Evolutionary conservation across 2,797 vertebrate species (phyloP), one percentile per base, ranked within the genome.

Genomic region (Merluccius polli): DNA sequence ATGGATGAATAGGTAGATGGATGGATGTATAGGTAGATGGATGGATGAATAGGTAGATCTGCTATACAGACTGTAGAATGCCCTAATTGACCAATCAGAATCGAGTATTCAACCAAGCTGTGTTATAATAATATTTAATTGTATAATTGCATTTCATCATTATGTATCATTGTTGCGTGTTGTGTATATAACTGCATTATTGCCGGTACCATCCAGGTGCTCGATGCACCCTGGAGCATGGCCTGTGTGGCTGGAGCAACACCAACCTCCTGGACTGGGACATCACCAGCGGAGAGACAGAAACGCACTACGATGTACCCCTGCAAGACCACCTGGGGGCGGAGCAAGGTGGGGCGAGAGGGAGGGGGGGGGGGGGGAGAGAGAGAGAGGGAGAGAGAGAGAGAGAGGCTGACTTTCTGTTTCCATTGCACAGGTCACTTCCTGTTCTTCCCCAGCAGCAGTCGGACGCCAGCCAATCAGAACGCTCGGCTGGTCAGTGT

Each of bases 211-310:
- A 76, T 36, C 74, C 85, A 94, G 93, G 75, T 24, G 85, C 90
- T 75, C 92, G 78, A 0, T 98, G 97, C 86, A 92, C 90, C 86
- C 93, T 98, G 5, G 97, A 99, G 89, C 82, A 0, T 0, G 95
- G 95, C 27, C 85, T 88, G 74, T 98, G 97, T 2, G 92, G 90
- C 79, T 99, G 97, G 97, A 95, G 87, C 89, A 96, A 95, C 84
- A 90, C 90, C 41, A 88, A 83, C 0, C 15, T n/a, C 3, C 24
- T 87, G 21, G 95, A 97, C 89, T 99, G 97, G 97, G 96, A 95
- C 84, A 92, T 95, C 93, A 96, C 94, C 12, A 94, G 89, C 0
- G 88, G 74, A 0, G 84, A 88, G 12, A 80, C 83, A 0, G 93
- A 95, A 21, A 87, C 70, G 9, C 93, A 93, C 74, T 96, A 95